Base-by-base conservation (phyloP, 92 coral and sea anemone species). In the Epizoanthus ramosus region DNA sequence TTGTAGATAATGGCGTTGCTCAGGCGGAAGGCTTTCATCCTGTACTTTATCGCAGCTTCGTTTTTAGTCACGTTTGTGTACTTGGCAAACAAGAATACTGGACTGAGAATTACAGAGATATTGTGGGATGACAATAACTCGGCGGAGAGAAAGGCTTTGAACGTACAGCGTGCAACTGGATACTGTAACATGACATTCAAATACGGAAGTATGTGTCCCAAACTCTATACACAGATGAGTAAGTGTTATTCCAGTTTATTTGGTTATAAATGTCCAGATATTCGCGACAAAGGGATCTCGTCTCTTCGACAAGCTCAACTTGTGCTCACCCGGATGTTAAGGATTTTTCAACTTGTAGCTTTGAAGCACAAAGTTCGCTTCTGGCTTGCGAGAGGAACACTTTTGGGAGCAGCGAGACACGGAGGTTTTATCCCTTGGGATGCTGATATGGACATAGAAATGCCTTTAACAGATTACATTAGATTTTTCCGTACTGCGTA, bases 391-490 rank as follows among this genome's bases (percentile, higher is more conserved):
- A 80, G 82, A 0, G 95, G 89, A 8, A 92, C 95, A 15, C 79
- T 92, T 8, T 82, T 92, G 6, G 95, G 92, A 9, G 92, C 95
- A 21, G 91, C 88, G 13, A 83, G 93, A 74, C 95, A 92, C 68
- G 73, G 68, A n/a, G 95, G 95, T 12, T 89, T 86, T 41, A 87
- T 92, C 50, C 95, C 95, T 59, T 92, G 92, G 95, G 95, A 92
- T 24, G 54, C 84, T 13, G 92, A 92, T 65, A 81, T 72, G 10
- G 95, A 92, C 41, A 80, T 92, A 76, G 75, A 83, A 71, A 89
- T 92, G 22, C 86, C 92, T 58, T 59, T 89, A 63, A 83, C 80
- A 13, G 92, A 92, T 52, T 92, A 89, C 57, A 83, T 86, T n/a
- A 73, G 57, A 45, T 92, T 89, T 66, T 92, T 83, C 68, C 85